Conservation (phyloP, 2,113 vertebrate genomes). For the Rhipidura dahli region DNA sequence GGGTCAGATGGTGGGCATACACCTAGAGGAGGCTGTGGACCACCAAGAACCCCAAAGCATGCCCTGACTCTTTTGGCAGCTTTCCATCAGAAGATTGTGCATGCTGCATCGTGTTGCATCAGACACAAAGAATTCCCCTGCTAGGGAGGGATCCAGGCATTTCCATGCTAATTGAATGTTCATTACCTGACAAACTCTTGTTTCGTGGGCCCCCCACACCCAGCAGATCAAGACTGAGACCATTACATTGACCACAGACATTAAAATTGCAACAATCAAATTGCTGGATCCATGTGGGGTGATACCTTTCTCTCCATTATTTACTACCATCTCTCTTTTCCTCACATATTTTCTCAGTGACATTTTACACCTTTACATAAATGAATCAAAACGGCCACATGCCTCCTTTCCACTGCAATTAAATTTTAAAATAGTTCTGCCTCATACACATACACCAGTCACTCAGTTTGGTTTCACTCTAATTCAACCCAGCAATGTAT, state of each 20-base stretch:
- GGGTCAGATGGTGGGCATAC: neutral
- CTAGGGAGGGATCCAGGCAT: neutral
- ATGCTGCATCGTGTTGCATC: neutral
- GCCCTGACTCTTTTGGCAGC: neutral
- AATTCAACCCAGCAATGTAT: neutral
- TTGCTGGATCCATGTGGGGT: neutral
- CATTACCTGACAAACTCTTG: neutral
- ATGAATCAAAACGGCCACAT: neutral
- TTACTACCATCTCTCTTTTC: neutral
- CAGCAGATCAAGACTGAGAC: neutral
- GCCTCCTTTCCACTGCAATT: neutral
- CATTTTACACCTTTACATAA: neutral
- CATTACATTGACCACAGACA: neutral
- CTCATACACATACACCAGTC: neutral
- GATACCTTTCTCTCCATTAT: neutral
- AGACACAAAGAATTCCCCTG: neutral
- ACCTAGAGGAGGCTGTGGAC: neutral
- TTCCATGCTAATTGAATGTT: neutral
- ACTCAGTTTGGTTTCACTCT: neutral
- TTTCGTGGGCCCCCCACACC: accelerated
- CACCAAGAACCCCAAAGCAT: too few species aligned
- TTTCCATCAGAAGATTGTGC: too few species aligned
- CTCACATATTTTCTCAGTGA: neutral
- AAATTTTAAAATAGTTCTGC: neutral
- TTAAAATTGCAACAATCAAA: neutral